These are phyloP conservation scores for Camarhynchus parvulus DNA, from an alignment of 2,113 vertebrate genomes.

Conservation along the genomic window DNA sequence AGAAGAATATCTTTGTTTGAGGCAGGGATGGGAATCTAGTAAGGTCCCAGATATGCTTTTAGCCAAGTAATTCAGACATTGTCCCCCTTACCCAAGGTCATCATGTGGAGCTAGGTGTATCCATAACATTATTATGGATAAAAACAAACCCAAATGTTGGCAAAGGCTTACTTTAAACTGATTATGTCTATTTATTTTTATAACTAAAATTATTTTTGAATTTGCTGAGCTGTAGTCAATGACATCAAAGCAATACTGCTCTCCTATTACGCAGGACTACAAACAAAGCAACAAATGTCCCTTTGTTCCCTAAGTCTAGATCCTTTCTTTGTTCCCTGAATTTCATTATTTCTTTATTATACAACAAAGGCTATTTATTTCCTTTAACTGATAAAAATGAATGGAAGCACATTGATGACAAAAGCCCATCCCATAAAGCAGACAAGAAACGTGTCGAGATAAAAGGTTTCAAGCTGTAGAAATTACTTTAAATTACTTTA, in stretches of 20 bases:
- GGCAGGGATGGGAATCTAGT: not conserved
- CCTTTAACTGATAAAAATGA: slow-evolving; percentile 7
- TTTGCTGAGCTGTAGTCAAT: not conserved
- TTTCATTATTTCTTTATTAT: slow-evolving; percentile 20
- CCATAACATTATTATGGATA: not conserved
- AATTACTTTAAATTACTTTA: not conserved
- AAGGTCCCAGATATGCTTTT: not conserved
- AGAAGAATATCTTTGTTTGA: not conserved
- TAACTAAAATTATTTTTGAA: not conserved
- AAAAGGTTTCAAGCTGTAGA: not conserved
- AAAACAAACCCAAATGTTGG: not conserved
- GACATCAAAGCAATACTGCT: slow-evolving; percentile 9
- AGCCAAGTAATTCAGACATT: not conserved
- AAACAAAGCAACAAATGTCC: not conserved
- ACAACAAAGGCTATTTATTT: not conserved
- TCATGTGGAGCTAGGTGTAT: not conserved
- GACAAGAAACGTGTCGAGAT: fast-evolving
- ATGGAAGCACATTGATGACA: not conserved
- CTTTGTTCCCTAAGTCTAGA: not conserved
- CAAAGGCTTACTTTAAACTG: not conserved
- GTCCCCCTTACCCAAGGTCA: not conserved
- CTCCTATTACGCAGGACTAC: not conserved
- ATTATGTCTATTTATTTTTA: not conserved
- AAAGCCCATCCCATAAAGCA: not conserved
- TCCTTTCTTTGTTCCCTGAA: slow-evolving; percentile 8